Evolutionary conservation across 35 echinoderm and acorn worm genomes (phyloP), one percentile per base, ranked within the genome.

Genomic region (Antedon bifida): DNA sequence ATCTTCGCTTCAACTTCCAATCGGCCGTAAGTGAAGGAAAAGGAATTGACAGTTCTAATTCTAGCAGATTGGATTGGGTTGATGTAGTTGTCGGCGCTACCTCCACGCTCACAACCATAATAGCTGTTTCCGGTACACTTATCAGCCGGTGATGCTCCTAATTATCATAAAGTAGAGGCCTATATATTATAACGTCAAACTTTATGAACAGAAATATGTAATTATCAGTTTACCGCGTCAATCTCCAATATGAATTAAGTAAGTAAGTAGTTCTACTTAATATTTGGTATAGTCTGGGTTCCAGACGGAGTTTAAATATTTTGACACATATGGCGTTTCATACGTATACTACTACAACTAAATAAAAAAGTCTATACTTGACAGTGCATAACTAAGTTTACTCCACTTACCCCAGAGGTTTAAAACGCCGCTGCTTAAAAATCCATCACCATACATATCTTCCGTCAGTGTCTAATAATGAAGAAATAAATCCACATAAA

Each of bases 61-160:
- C 78, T 80, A 9, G 78, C 78, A 39, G 78, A 80, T 39, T 80
- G 33, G 78, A 80, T 80, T 14, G 78, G 78, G 78, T 80, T 80
- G 34, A 80, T 34, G 78, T 36, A 36, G 34, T 80, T 80, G 23
- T 9, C 17, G 7, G 32, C 31, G 9, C 14, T 21, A 38, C 78
- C 78, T 9, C 16, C 7, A 10, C 78, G 3, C 34, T 80, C 78
- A 38, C 78, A 80, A 17, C 78, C 78, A 17, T 38, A 80, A n/a
- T 38, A 34, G 5, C 39, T 38, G 78, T 80, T 80, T 11, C 78
- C 78, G 34, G 78, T 80, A 80, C 78, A 80, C 10, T 38, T 4
- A 36, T 80, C 78, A 36, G 78, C 78, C 36, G 78, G 78, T 5
- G 2, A 7, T 36, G 9, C 36, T 17, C 78, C 78, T 80, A 38